Conservation (phyloP, 2,113 vertebrate genomes). For the Lichenostomus cassidix region DNA sequence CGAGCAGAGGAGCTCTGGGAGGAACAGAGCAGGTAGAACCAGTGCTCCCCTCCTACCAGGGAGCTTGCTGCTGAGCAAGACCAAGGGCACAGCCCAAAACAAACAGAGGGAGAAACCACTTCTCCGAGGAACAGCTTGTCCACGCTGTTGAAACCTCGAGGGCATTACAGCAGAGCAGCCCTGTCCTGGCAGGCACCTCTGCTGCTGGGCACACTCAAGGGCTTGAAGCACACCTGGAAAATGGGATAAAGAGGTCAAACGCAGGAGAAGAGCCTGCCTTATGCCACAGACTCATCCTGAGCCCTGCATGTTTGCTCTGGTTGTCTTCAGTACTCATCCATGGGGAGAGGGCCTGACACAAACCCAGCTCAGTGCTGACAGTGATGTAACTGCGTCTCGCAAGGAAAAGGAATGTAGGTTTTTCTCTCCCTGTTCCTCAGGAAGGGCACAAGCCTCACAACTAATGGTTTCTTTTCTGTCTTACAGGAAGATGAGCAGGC, state of each 20-base stretch:
- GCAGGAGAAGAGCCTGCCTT: not conserved
- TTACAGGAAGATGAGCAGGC: not conserved
- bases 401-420: not conserved
- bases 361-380: not conserved
- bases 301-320: not conserved
- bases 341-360: not conserved
- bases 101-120: not conserved
- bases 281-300: accelerated
- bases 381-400: accelerated
- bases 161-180: not conserved
- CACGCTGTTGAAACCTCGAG: not conserved
- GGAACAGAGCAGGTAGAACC: not conserved
- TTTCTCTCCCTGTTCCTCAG: not conserved
- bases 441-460: not conserved
- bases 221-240: not conserved
- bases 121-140: not conserved
- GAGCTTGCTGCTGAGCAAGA: not conserved
- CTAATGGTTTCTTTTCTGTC: not conserved
- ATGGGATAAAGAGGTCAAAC: not conserved
- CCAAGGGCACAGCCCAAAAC: not conserved
- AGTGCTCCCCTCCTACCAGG: not conserved
- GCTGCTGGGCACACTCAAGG: not conserved
- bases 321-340: accelerated
- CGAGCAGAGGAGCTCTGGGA: not conserved
- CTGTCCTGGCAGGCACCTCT: not conserved